A percentile compares a stretch with the other conserved stretches of the same genome.
phyloP scores from a whole-genome alignment of 2,888 invertebrate species.

The Dexiosoma caninum region DNA sequence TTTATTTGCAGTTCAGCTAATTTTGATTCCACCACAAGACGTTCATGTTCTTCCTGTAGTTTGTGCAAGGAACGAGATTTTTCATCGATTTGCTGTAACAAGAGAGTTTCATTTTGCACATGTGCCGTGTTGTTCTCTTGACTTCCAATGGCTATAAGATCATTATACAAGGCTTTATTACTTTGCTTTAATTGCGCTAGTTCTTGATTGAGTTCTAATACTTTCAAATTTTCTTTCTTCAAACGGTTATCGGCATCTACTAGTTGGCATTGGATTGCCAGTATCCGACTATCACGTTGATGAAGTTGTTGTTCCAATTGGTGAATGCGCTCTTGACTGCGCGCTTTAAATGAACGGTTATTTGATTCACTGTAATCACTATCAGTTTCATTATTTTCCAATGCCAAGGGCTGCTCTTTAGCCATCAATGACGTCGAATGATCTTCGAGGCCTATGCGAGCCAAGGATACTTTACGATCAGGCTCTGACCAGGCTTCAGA shows the following conservation, averaged over 20 bases:
- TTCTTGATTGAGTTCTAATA: slow-evolving; percentile 70
- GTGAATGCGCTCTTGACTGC: slow-evolving; percentile 76
- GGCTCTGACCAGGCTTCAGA: slow-evolving; percentile 94
- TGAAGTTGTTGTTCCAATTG: slow-evolving; percentile 77
- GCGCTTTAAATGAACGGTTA: slow-evolving; percentile 69
- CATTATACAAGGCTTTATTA: too few relatives aligned
- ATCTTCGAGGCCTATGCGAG: slow-evolving; percentile 85
- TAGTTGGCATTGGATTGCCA: slow-evolving; percentile 74
- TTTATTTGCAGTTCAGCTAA: slow-evolving; percentile 72
- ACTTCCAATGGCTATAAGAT: slow-evolving; percentile 69
- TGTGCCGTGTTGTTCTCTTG: slow-evolving; percentile 65
- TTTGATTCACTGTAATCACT: slow-evolving; percentile 72
- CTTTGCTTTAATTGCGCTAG: slow-evolving; percentile 69
- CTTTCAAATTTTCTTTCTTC: slow-evolving; percentile 73
- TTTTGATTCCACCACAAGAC: slow-evolving; percentile 71
- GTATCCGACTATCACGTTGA: slow-evolving; percentile 78
- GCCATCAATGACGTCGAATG: slow-evolving; percentile 67
- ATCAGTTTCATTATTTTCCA: slow-evolving; percentile 70
- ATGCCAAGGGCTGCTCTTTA: slow-evolving; percentile 62
- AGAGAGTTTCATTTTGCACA: slow-evolving; percentile 64
- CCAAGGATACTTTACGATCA: slow-evolving; percentile 88
- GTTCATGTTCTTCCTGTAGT: slow-evolving; percentile 75
- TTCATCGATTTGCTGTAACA: slow-evolving; percentile 71
- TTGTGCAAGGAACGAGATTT: slow-evolving; percentile 72
- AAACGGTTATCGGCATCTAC: slow-evolving; percentile 75